Conservation (phyloP, 1,140 invertebrate species). For the Euwallacea similis region DNA sequence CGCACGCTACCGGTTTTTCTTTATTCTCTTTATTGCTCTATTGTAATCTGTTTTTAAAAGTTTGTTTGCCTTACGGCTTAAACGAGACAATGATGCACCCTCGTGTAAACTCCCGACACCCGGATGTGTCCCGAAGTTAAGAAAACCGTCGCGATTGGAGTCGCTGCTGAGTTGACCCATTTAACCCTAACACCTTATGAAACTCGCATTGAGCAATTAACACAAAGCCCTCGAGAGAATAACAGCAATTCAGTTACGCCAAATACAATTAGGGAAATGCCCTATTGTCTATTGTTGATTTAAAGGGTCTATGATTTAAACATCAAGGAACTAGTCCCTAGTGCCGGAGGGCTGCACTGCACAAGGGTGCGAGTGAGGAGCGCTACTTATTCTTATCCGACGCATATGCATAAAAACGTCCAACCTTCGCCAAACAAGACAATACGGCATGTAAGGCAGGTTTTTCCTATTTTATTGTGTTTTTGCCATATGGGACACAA, state of each 20-base stretch:
- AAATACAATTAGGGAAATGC: constrained; percentile 24
- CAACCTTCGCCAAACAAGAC: too few relatives aligned
- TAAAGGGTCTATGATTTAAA: constrained; percentile 29
- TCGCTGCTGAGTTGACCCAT: too few relatives aligned
- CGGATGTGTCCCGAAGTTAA: too few relatives aligned
- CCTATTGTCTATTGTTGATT: constrained; percentile 21
- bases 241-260: constrained; percentile 23
- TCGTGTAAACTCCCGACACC: too few relatives aligned
- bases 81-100: too few relatives aligned
- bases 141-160: too few relatives aligned
- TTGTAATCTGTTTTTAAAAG: constrained; percentile 10
- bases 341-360: neutral
- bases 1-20: constrained; percentile 26
- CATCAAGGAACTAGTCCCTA: constrained; percentile 13
- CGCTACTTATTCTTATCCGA: too few relatives aligned
- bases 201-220: constrained; percentile 8
- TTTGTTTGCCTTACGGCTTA: too few relatives aligned
- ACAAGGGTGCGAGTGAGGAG: neutral
- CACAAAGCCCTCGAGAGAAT: constrained; percentile 21
- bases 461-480: constrained; percentile 9
- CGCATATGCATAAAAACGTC: neutral
- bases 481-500: constrained; percentile 9
- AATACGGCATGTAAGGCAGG: neutral
- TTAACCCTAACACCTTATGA: too few relatives aligned
- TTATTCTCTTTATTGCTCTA: constrained; percentile 19